phyloP scores from a whole-genome alignment of 1,140 invertebrate species.

The Drosophila truncata region DNA sequence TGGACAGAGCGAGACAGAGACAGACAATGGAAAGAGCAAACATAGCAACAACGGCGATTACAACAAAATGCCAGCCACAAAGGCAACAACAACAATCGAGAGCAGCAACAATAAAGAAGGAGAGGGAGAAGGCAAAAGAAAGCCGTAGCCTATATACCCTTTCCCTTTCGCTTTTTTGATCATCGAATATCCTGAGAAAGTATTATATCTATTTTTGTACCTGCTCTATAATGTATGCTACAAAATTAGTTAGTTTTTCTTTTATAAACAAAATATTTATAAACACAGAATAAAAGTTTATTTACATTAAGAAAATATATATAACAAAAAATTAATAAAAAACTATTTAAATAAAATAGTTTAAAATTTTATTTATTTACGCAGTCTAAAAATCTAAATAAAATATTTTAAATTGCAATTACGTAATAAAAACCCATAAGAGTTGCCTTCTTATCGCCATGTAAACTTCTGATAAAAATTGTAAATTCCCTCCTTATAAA shows the following conservation, averaged over 20 bases:
- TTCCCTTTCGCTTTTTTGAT: too few species aligned
- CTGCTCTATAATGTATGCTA: constrained; percentile 5
- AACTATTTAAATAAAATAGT: neutral
- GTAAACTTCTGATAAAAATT: neutral
- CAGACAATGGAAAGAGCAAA: constrained; percentile 46
- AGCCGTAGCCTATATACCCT: constrained; percentile 2
- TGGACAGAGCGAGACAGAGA: constrained; percentile 24
- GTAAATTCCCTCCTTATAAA: neutral
- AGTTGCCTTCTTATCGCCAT: neutral
- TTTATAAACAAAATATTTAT: too few species aligned
- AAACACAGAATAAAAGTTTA: too few species aligned
- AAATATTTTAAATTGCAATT: neutral
- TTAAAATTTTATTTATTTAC: too few species aligned
- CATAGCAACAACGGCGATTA: constrained; percentile 66
- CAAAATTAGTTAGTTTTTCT: neutral
- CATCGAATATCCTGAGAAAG: neutral
- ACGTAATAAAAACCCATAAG: neutral
- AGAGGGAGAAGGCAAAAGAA: neutral
- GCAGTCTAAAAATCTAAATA: neutral
- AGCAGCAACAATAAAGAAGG: constrained; percentile 51
- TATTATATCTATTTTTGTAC: neutral
- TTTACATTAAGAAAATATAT: neutral
- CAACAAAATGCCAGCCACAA: constrained; percentile 64
- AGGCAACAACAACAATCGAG: constrained; percentile 62
- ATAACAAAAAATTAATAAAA: neutral